Evolutionary conservation across 2,113 vertebrate species (phyloP).

Genomic region (Scatophagus argus): DNA sequence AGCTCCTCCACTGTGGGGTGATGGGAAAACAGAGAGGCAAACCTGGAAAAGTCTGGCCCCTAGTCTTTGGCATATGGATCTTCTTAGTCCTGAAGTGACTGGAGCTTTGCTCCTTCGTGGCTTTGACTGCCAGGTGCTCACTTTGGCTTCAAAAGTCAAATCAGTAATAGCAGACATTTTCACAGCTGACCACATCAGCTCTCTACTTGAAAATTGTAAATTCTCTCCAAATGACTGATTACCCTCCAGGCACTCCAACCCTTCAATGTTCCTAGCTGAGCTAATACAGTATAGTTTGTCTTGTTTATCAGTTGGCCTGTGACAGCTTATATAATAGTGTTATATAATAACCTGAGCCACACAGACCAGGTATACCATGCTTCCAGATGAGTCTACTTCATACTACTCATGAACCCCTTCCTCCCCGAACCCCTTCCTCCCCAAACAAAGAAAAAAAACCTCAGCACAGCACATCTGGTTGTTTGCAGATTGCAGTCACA

Average conservation of each 20-base stretch:
- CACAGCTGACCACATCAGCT: conserved; percentile 27
- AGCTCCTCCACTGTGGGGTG: conserved; percentile 31
- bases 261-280: conserved; percentile 29
- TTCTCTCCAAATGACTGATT: conserved; percentile 43
- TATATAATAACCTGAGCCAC: conserved; percentile 48
- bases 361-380: conserved; percentile 22
- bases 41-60: conserved; percentile 42
- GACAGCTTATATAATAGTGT: conserved; percentile 53
- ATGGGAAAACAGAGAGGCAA: conserved; percentile 35
- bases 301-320: conserved; percentile 44
- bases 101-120: conserved; percentile 6
- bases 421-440: too few relatives aligned
- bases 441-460: background rate
- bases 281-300: background rate
- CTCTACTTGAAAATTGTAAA: conserved; percentile 37
- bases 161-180: conserved; percentile 23
- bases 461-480: conserved; percentile 57
- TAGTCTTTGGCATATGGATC: conserved; percentile 48
- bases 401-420: background rate
- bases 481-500: conserved; percentile 30
- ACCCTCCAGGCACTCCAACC: conserved; percentile 2
- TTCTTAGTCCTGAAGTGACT: conserved; percentile 29
- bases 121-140: conserved; percentile 33
- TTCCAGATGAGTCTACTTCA: conserved; percentile 22
- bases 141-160: conserved; percentile 20